Evolutionary conservation across 2,888 invertebrate genomes (phyloP).

Genomic region (Amphipyra tragopoginis): DNA sequence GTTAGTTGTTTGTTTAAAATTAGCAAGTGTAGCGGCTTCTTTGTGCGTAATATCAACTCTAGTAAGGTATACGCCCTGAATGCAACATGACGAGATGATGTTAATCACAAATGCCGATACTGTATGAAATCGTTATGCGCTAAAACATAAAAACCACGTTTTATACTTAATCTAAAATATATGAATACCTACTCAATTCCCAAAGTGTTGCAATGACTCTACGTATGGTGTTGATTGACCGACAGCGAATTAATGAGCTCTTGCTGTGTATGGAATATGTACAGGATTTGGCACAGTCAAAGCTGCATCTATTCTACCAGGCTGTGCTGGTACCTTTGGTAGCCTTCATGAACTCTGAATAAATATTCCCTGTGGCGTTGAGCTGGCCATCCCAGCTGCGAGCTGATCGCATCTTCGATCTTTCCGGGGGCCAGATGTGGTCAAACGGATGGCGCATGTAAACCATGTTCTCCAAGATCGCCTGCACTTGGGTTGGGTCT

Average conservation of each 20-base stretch:
- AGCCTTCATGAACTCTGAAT: slow-evolving; percentile 80
- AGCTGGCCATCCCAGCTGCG: slow-evolving; percentile 81
- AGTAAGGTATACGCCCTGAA: slow-evolving; percentile 10
- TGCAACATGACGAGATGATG: slow-evolving; percentile 20
- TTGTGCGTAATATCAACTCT: slow-evolving; percentile 19
- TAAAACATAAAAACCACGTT: slow-evolving; percentile 8
- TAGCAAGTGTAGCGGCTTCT: slow-evolving; percentile 38
- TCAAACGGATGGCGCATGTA: slow-evolving; percentile 79
- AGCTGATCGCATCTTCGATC: slow-evolving; percentile 66
- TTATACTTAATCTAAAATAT: slow-evolving; percentile 12
- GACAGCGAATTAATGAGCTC: slow-evolving; percentile 12
- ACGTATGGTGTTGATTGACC: slow-evolving; percentile 25
- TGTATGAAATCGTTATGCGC: not conserved
- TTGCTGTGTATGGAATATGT: slow-evolving; percentile 40
- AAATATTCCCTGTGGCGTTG: slow-evolving; percentile 75
- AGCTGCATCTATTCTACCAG: slow-evolving; percentile 70
- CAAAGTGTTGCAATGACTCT: slow-evolving; percentile 10
- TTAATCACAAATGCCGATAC: slow-evolving; percentile 37
- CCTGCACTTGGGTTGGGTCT: slow-evolving; percentile 83
- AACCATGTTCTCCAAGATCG: slow-evolving; percentile 82
- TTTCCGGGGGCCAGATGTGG: slow-evolving; percentile 79
- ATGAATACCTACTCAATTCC: slow-evolving; percentile 11
- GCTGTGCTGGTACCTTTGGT: slow-evolving; percentile 80
- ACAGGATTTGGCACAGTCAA: slow-evolving; percentile 50
- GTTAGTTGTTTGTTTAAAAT: slow-evolving; percentile 47